Base-by-base conservation (phyloP, 2,888 invertebrate species). In the Oxyteleia sp. region DNA sequence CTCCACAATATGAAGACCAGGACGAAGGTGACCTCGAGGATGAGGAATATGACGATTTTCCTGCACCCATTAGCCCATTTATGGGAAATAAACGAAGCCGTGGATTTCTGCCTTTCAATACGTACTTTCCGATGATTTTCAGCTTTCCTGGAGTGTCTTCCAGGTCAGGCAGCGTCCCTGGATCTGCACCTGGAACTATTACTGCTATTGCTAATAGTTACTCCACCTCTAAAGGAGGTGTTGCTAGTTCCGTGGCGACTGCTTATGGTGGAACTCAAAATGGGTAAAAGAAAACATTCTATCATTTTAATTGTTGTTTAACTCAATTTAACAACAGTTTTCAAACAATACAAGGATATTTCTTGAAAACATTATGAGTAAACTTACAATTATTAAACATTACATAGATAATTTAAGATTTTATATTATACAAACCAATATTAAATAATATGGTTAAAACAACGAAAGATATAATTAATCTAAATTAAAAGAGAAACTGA, bases 171-270 rank as follows among this genome's bases (percentile, higher is more conserved):
- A 85, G n/a, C n/a, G n/a, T 87, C 0, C 91, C 91, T 0, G 93
- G 92, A 0, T 93, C 93, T 0, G 93, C 93, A n/a, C 94, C 95
- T 0, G 95, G 95, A 2, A 94, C 95, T 0, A 95, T 96, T 10
- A 96, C 95, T 0, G 96, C 96, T 1, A 95, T 96, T 15, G 96
- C 96, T 26, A 96, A 96, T 89, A 96, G 96, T 72, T 96, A 95
- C 91, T 96, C 96, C 89, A 96, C 96, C 0, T 95, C 95, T 0
- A 95, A 95, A 84, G 95, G 96, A 2, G 96, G 96, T 0, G 95
- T 96, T 1, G 96, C 96, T 10, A 95, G 95, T 75, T 96, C 96
- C 85, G 96, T 96, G 85, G 96, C 96, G 0, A 96, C 96, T 0
- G 96, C 96, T 0, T 96, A 96, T 89, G 96, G 96, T 2, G 95